These are phyloP conservation scores for Melopsittacus undulatus DNA, from an alignment of 2,797 vertebrate genomes.

Conservation along the genomic window DNA sequence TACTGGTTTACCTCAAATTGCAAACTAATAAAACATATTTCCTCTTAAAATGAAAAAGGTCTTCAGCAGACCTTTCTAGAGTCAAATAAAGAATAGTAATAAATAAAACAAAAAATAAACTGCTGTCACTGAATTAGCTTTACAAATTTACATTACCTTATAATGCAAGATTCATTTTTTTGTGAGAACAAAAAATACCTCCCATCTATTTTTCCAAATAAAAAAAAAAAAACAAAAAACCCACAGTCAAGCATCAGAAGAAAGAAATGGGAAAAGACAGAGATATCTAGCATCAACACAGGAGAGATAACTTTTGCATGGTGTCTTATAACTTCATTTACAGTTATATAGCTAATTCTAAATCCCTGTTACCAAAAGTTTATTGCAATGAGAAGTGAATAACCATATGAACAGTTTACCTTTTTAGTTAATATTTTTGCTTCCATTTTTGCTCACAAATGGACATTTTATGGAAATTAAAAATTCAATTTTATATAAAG, in stretches of 20 bases:
- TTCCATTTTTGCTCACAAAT: not conserved
- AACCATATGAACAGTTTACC: not conserved
- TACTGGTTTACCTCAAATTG: conserved; percentile 44
- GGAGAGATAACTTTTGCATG: not conserved
- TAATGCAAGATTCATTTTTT: not conserved
- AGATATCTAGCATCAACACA: not conserved
- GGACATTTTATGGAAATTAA: not conserved
- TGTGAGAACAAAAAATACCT: not conserved
- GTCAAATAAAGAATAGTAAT: not conserved
- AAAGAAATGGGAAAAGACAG: not conserved
- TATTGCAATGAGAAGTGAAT: not conserved
- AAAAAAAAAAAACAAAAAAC: not conserved
- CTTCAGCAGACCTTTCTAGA: not conserved
- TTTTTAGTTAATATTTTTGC: not conserved
- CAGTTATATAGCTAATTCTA: not conserved
- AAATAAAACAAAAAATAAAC: not conserved
- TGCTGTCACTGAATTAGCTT: not conserved
- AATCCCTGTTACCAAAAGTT: not conserved
- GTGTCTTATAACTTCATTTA: not conserved
- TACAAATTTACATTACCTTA: not conserved
- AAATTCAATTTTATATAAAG: not conserved
- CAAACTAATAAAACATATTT: conserved; percentile 33
- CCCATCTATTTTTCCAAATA: not conserved
- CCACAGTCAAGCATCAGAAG: not conserved
- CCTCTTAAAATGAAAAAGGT: conserved; percentile 33